Evolutionary conservation across 2,797 vertebrate species (phyloP).

Genomic region (Arctocebus calabarensis): DNA sequence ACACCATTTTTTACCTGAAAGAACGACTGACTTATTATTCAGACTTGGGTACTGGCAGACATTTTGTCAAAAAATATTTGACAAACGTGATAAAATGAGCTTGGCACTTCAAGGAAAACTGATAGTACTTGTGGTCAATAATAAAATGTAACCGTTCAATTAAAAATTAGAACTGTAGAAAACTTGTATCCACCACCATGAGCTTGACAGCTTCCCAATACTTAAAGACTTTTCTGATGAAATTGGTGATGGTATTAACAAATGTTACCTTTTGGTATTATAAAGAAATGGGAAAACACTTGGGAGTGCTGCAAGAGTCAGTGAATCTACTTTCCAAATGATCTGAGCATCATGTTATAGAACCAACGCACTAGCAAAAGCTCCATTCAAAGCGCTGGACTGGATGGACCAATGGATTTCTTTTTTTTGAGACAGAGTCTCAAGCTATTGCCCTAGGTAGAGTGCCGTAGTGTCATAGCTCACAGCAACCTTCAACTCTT

Average conservation of each 20-base stretch:
- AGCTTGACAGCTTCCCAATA: constrained; percentile 38
- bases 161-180: constrained; percentile 57
- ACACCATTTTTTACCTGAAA: constrained; percentile 57
- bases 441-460: too few species aligned
- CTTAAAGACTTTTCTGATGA: constrained; percentile 49
- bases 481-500: too few species aligned
- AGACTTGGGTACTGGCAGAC: background rate
- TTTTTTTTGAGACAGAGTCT: too few species aligned
- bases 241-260: background rate
- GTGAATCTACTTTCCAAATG: constrained; percentile 41
- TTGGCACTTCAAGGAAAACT: constrained; percentile 40
- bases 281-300: constrained; percentile 54
- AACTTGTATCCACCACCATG: background rate
- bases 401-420: constrained; percentile 12
- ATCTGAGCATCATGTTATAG: constrained; percentile 41
- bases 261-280: constrained; percentile 35
- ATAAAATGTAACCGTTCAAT: constrained; percentile 59
- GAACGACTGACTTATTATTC: constrained; percentile 1
- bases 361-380: constrained; percentile 17
- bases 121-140: constrained; percentile 43
- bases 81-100: constrained; percentile 34
- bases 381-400: background rate
- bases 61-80: constrained; percentile 43
- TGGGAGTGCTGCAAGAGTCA: constrained; percentile 41
- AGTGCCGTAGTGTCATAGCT: too few species aligned